phyloP scores from a whole-genome alignment of 2,888 invertebrate genomes.

The Pomacea canaliculata region DNA sequence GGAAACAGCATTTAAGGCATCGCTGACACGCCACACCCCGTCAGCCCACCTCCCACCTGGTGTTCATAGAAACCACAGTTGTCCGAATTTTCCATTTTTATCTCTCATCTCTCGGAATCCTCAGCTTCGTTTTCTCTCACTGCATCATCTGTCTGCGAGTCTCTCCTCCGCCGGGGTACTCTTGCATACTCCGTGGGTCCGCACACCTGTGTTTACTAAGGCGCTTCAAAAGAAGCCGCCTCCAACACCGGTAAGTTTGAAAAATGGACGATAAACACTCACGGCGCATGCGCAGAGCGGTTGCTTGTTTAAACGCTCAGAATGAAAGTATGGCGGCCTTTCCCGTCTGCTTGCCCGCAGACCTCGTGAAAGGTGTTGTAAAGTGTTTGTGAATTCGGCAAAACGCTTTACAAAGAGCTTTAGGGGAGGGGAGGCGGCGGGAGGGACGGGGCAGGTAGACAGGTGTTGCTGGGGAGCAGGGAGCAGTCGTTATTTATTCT shows the following conservation, averaged over 20 bases:
- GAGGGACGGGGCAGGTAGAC: not conserved
- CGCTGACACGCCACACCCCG: too few relatives aligned
- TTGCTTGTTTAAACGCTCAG: not conserved
- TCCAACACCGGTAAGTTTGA: not conserved
- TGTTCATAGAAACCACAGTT: too few relatives aligned
- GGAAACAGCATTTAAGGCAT: too few relatives aligned
- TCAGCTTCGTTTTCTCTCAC: too few relatives aligned
- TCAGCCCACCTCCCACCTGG: too few relatives aligned
- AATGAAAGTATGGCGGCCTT: too few relatives aligned
- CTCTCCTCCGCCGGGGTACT: too few relatives aligned
- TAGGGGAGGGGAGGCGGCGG: not conserved
- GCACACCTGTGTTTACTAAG: not conserved
- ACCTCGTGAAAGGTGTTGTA: not conserved
- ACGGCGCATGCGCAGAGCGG: not conserved
- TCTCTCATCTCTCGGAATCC: too few relatives aligned
- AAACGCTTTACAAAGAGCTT: not conserved
- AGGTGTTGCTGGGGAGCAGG: not conserved
- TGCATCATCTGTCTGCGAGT: too few relatives aligned
- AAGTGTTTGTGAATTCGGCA: not conserved
- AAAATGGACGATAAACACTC: not conserved
- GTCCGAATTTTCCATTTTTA: too few relatives aligned
- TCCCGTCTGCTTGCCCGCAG: not conserved
- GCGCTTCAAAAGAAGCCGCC: conserved; percentile 2
- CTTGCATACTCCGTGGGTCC: not conserved
- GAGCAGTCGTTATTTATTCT: not conserved